phyloP scores from a whole-genome alignment of 2,113 vertebrate genomes.

The Callopanchax toddi region DNA sequence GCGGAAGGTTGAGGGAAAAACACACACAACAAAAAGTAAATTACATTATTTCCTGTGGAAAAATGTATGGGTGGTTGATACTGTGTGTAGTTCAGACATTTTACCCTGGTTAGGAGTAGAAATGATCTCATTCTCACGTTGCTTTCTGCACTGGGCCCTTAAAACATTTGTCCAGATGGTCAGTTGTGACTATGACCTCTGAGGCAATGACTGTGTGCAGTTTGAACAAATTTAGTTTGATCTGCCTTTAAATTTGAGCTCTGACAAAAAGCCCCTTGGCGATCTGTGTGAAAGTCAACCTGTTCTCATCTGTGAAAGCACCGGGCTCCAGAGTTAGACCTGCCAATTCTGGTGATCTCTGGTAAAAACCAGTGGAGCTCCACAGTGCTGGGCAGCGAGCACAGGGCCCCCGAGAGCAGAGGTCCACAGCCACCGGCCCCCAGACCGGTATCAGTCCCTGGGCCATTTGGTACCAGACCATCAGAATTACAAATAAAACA shows the following conservation, averaged over 20 bases:
- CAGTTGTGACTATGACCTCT: background rate
- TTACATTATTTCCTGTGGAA: constrained; percentile 39
- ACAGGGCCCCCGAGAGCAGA: no score
- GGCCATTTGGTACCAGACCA: no score
- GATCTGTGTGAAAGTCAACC: no score
- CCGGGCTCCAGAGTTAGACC: no score
- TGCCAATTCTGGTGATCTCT: no score
- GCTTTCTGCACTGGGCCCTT: background rate
- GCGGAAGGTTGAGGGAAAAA: constrained; percentile 34
- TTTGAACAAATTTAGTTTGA: background rate
- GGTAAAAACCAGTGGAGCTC: no score
- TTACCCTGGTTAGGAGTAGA: background rate
- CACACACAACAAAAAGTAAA: constrained; percentile 26
- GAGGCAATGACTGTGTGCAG: background rate
- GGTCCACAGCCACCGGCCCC: no score
- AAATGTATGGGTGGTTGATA: constrained; percentile 13
- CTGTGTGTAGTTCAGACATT: constrained; percentile 11
- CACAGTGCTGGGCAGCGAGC: no score
- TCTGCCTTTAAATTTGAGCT: background rate
- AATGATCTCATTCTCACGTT: background rate
- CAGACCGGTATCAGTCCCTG: no score
- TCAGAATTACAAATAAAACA: no score
- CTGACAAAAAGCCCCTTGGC: constrained; percentile 18
- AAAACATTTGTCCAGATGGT: background rate
- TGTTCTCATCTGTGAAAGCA: no score